A percentile compares a stretch with the other conserved stretches of the same genome.
These are phyloP conservation scores for Nebria brevicollis DNA, from an alignment of 2,888 invertebrate species.

Conservation along the genomic window DNA sequence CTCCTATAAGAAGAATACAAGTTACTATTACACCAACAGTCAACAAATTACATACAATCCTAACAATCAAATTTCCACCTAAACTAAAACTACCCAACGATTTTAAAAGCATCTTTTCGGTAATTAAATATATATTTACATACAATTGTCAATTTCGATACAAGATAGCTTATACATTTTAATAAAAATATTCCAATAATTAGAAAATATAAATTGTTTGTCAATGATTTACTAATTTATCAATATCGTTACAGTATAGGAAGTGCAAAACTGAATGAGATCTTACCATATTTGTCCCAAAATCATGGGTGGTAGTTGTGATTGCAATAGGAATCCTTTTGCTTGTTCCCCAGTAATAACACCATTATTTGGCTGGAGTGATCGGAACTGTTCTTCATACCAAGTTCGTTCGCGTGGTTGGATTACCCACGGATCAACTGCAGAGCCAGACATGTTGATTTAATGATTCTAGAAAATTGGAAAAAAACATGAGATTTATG, in stretches of 20 bases:
- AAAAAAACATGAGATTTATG: background rate
- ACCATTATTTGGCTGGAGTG: slow-evolving; percentile 86
- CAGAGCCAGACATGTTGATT: slow-evolving; percentile 58
- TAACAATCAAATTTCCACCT: too few relatives aligned
- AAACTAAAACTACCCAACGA: too few relatives aligned
- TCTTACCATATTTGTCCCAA: slow-evolving; percentile 95
- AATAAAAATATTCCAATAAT: too few relatives aligned
- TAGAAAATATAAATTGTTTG: too few relatives aligned
- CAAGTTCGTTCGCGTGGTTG: slow-evolving; percentile 86
- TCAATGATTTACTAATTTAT: background rate
- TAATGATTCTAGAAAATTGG: background rate
- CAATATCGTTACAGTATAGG: background rate
- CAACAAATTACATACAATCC: too few relatives aligned
- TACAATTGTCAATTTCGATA: too few relatives aligned
- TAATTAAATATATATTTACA: too few relatives aligned
- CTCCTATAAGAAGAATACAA: slow-evolving; percentile 67
- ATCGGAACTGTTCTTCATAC: slow-evolving; percentile 91
- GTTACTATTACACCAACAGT: too few relatives aligned
- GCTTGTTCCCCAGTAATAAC: slow-evolving; percentile 93
- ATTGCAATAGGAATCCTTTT: slow-evolving; percentile 89
- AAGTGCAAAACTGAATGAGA: slow-evolving; percentile 37
- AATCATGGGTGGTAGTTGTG: slow-evolving; percentile 87
- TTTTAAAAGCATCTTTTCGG: too few relatives aligned
- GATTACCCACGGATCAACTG: slow-evolving; percentile 85
- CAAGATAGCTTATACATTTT: too few relatives aligned